A percentile compares a stretch with the other conserved stretches of the same genome.
Evolutionary conservation across 2,888 invertebrate genomes (phyloP).

Genomic region (Orthonevra nobilis): DNA sequence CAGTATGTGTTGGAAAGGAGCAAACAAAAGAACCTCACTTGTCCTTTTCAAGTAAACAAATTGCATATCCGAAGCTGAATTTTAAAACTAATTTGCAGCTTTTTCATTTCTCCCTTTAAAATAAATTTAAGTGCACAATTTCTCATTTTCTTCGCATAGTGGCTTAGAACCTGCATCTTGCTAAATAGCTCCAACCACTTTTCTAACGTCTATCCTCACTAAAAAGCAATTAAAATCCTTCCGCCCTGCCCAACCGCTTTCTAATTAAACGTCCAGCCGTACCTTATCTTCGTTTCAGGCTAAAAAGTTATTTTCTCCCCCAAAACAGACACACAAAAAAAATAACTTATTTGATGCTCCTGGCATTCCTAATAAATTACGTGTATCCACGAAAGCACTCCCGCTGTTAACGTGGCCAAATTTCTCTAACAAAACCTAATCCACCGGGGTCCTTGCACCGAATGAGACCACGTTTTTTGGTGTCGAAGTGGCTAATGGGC

Average conservation of each 20-base stretch:
- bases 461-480: not conserved
- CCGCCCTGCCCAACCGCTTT: conserved; percentile 1
- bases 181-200: too few species aligned
- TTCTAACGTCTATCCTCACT: too few species aligned
- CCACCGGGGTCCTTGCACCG: conserved; percentile 1
- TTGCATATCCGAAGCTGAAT: too few species aligned
- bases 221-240: conserved; percentile 36
- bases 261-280: conserved; percentile 24
- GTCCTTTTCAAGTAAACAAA: too few species aligned
- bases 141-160: too few species aligned
- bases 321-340: not conserved
- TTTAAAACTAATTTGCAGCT: too few species aligned
- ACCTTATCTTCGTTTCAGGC: not conserved
- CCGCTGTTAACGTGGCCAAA: not conserved
- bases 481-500: conserved; percentile 16
- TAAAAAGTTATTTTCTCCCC: not conserved
- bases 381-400: not conserved
- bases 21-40: too few species aligned
- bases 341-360: too few species aligned
- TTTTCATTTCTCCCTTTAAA: too few species aligned
- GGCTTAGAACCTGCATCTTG: too few species aligned
- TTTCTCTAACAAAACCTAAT: not conserved
- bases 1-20: too few species aligned
- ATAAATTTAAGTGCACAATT: too few species aligned
- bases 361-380: conserved; percentile 34